Evolutionary conservation across 2,888 invertebrate species (phyloP), one percentile per base, ranked within the genome.

Genomic region (Terebella lapidaria): DNA sequence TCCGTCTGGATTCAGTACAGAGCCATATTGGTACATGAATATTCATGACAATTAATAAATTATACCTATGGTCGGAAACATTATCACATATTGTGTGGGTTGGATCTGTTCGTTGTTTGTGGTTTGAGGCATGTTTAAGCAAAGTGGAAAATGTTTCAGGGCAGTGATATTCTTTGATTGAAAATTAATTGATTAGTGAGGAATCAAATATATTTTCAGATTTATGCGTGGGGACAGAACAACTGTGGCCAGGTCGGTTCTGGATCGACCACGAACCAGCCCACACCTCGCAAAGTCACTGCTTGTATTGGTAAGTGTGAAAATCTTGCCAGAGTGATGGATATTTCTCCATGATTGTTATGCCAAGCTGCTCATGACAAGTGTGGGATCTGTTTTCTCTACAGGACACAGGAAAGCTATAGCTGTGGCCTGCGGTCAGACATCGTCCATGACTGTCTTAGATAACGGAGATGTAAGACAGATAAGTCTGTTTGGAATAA

Each of bases 141-240:
- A n/a, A n/a, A n/a, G n/a, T n/a, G n/a, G n/a, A n/a, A n/a, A n/a
- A n/a, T n/a, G n/a, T n/a, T n/a, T n/a, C n/a, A n/a, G n/a, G n/a
- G n/a, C n/a, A n/a, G n/a, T n/a, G n/a, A n/a, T n/a, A n/a, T n/a
- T n/a, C n/a, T n/a, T n/a, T n/a, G n/a, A n/a, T n/a, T n/a, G n/a
- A n/a, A n/a, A n/a, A n/a, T n/a, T n/a, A n/a, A n/a, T n/a, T n/a
- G n/a, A n/a, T n/a, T n/a, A 35, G n/a, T 35, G 10, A 35, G n/a
- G 42, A 35, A 35, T 15, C n/a, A 35, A 15, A 15, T 35, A 15
- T n/a, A 35, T 2, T 3, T 25, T n/a, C 65, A 85, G 85, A 82
- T 86, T 10, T 85, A 80, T 71, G 84, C 85, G 1, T 86, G 86
- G 86, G 86, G 86, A 3, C 84, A 85, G 72, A 86, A 86, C 69